These are phyloP conservation scores for Nomada ruficornis DNA, from an alignment of 2,888 invertebrate genomes.

Conservation along the genomic window DNA sequence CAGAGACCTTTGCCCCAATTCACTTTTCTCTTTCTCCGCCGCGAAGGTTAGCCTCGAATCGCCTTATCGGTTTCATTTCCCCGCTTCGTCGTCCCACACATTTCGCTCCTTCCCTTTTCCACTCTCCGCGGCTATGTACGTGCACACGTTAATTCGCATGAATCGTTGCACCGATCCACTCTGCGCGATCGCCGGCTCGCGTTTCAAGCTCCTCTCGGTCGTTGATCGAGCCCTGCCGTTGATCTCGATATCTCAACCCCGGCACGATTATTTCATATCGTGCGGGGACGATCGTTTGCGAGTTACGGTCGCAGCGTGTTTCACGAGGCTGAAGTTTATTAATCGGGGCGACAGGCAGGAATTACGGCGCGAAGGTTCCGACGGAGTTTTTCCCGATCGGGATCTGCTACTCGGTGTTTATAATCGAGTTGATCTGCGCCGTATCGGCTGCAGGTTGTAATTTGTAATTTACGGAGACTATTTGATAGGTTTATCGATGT, in stretches of 20 bases:
- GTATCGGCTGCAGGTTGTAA: no score
- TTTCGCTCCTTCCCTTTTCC: conserved; percentile 27
- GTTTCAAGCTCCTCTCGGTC: neutral
- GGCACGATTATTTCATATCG: neutral
- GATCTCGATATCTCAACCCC: neutral
- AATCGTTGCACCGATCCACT: neutral
- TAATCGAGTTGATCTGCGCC: no score
- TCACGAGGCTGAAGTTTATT: no score
- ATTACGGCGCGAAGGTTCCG: no score
- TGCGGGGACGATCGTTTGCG: neutral
- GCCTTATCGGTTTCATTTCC: conserved; percentile 50
- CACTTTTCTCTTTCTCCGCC: conserved; percentile 59
- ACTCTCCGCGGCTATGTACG: neutral
- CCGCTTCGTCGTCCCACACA: conserved; percentile 32
- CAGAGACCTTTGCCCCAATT: conserved; percentile 65
- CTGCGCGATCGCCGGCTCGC: neutral
- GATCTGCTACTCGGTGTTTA: no score
- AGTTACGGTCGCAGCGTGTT: no score
- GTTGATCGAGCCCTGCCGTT: neutral
- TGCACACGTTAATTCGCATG: neutral
- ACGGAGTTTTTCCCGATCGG: no score
- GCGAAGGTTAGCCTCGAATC: conserved; percentile 54
- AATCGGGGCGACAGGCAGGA: no score
- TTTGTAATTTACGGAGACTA: no score
- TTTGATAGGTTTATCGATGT: no score